phyloP scores from a whole-genome alignment of 2,888 invertebrate species.

The Eledona agricola region DNA sequence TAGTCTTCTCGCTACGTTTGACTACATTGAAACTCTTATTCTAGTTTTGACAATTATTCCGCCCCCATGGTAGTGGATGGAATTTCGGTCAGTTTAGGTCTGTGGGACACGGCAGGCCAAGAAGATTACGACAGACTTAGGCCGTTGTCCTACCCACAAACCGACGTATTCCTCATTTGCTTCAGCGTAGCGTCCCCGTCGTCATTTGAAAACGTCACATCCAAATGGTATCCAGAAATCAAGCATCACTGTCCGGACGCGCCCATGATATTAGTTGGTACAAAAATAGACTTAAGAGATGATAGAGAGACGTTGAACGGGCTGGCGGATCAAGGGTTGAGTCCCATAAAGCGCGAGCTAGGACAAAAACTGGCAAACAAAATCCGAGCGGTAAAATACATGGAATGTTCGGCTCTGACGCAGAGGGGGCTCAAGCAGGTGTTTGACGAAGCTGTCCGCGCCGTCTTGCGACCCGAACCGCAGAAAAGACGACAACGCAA shows the following conservation, averaged over 20 bases:
- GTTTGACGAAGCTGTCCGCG: constrained; percentile 98
- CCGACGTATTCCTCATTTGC: constrained; percentile 99
- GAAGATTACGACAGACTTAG: constrained; percentile 97
- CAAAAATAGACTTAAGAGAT: constrained; percentile 98
- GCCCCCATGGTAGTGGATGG: constrained; percentile 99
- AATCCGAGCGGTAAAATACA: constrained; percentile 97
- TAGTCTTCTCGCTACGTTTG: constrained; percentile 3
- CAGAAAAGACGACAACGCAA: constrained; percentile 93
- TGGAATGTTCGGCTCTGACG: constrained; percentile 99
- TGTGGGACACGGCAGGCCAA: constrained; percentile 99
- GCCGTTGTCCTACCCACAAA: constrained; percentile 97
- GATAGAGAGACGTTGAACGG: constrained; percentile 94
- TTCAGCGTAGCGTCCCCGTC: constrained; percentile 99
- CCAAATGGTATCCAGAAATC: constrained; percentile 99
- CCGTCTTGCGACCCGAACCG: constrained; percentile 96
- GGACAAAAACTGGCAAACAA: constrained; percentile 98
- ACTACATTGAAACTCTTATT: constrained; percentile 43
- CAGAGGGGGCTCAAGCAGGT: constrained; percentile 98
- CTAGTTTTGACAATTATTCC: constrained; percentile 97
- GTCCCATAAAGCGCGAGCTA: constrained; percentile 96
- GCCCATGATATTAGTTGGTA: constrained; percentile 98
- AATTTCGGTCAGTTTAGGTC: constrained; percentile 93
- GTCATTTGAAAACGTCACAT: constrained; percentile 98
- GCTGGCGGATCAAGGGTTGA: constrained; percentile 92
- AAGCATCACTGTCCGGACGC: constrained; percentile 99